These are phyloP conservation scores for Schizopygopsis pylzovi DNA, from an alignment of 2,797 vertebrate genomes.

Conservation along the genomic window DNA sequence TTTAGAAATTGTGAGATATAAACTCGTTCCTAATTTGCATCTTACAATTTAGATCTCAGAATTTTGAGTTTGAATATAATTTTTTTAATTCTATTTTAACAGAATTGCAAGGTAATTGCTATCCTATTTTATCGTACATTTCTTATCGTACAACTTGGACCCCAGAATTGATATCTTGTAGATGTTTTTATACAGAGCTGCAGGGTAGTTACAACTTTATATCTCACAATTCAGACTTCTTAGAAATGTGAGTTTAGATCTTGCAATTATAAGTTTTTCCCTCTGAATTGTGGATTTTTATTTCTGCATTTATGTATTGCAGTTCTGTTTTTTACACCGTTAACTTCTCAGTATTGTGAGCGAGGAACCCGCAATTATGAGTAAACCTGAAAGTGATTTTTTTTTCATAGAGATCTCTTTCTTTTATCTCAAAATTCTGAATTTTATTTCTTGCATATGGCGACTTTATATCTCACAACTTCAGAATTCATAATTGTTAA, in stretches of 20 bases:
- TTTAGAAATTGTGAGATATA: not conserved
- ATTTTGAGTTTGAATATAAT: not conserved
- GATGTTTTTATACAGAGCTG: not conserved
- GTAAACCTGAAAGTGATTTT: too few species aligned
- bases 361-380: too few species aligned
- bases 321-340: too few species aligned
- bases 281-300: not conserved
- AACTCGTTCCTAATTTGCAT: not conserved
- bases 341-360: too few species aligned
- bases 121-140: not conserved
- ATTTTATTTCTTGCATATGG: too few species aligned
- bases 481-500: too few species aligned
- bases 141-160: not conserved
- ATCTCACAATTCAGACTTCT: not conserved
- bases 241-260: not conserved
- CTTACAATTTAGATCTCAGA: not conserved
- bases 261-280: not conserved
- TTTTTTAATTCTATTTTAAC: not conserved
- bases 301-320: too few species aligned
- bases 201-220: not conserved
- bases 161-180: too few species aligned
- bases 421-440: too few species aligned
- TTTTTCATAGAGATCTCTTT: too few species aligned
- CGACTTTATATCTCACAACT: too few species aligned
- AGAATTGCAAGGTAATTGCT: not conserved